phyloP scores from a whole-genome alignment of 2,797 vertebrate genomes.

The Hippoglossus hippoglossus region DNA sequence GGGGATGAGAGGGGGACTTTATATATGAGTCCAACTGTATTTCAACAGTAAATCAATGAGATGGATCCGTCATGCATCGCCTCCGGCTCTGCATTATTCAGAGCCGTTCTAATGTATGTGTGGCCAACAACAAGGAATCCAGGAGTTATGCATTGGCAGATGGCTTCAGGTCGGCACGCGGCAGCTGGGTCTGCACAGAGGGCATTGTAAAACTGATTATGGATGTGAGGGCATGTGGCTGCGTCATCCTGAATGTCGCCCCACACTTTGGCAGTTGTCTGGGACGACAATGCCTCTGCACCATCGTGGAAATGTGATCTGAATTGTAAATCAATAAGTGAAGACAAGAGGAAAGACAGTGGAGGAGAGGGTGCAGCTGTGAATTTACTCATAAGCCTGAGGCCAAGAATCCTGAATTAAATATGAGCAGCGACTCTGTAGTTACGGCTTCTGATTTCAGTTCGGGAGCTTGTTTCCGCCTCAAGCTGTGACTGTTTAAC shows the following conservation, averaged over 20 bases:
- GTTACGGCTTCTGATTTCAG: slow-evolving; percentile 46
- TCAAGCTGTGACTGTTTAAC: slow-evolving; percentile 12
- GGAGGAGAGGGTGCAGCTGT: slow-evolving; percentile 10
- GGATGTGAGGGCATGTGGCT: slow-evolving; percentile 5
- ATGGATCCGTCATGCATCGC: slow-evolving; percentile 33
- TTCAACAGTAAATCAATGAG: slow-evolving; percentile 57
- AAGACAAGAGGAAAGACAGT: slow-evolving; percentile 39
- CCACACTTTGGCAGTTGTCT: slow-evolving; percentile 26
- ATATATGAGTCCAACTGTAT: slow-evolving; percentile 11
- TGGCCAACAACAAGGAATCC: slow-evolving; percentile 21
- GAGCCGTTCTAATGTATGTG: slow-evolving; percentile 16
- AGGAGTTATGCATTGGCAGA: slow-evolving; percentile 41
- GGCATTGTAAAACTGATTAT: slow-evolving; percentile 36
- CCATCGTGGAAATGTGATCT: slow-evolving; percentile 50
- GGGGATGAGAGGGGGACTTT: slow-evolving; percentile 1
- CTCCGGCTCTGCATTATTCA: slow-evolving; percentile 46
- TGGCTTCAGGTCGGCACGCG: slow-evolving; percentile 42
- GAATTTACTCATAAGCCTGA: slow-evolving; percentile 48
- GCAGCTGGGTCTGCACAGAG: slow-evolving; percentile 34
- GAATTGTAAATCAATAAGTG: slow-evolving; percentile 68
- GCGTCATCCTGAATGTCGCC: slow-evolving; percentile 35
- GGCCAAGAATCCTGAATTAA: slow-evolving; percentile 52
- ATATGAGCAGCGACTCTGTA: slow-evolving; percentile 42
- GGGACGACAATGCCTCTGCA: slow-evolving; percentile 24
- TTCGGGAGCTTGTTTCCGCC: slow-evolving; percentile 17